These are phyloP conservation scores for Amphipyra tragopoginis DNA, from an alignment of 2,888 invertebrate genomes.

Conservation along the genomic window DNA sequence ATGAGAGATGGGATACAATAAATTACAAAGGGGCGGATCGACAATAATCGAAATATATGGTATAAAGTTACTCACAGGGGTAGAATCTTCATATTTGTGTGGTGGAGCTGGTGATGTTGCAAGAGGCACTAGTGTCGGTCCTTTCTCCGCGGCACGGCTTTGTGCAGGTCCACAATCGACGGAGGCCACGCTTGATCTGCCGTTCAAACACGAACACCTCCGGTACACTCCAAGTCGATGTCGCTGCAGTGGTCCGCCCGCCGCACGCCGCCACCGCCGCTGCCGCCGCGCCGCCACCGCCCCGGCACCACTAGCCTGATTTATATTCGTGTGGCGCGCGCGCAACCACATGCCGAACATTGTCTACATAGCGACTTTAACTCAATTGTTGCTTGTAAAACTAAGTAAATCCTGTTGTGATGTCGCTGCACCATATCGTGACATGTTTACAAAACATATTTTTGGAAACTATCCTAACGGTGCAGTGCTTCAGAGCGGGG, in stretches of 20 bases:
- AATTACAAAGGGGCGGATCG: conserved; percentile 15
- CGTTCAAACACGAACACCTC: conserved; percentile 69
- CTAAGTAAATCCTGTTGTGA: conserved; percentile 70
- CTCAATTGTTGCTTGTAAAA: conserved; percentile 61
- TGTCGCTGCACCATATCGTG: conserved; percentile 54
- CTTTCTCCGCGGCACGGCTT: conserved; percentile 78
- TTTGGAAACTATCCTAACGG: conserved; percentile 56
- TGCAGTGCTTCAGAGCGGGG: conserved; percentile 29
- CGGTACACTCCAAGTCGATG: conserved; percentile 69
- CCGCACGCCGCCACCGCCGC: conserved; percentile 56
- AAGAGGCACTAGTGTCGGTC: conserved; percentile 73
- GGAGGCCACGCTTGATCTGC: conserved; percentile 85
- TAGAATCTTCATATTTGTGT: conserved; percentile 81
- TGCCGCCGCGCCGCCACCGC: conserved; percentile 47
- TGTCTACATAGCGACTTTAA: conserved; percentile 67
- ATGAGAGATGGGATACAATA: conserved; percentile 6
- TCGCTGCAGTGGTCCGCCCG: conserved; percentile 60
- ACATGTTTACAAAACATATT: conserved; percentile 43
- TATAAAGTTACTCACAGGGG: conserved; percentile 77
- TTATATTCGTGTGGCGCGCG: conserved; percentile 74
- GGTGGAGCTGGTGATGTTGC: conserved; percentile 67
- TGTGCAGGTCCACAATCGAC: conserved; percentile 82
- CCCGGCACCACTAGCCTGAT: conserved; percentile 71
- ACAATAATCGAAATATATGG: conserved; percentile 25
- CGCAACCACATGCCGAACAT: conserved; percentile 70